Evolutionary conservation across 2,888 invertebrate species (phyloP).

Genomic region (Himalopsyche tibetana): DNA sequence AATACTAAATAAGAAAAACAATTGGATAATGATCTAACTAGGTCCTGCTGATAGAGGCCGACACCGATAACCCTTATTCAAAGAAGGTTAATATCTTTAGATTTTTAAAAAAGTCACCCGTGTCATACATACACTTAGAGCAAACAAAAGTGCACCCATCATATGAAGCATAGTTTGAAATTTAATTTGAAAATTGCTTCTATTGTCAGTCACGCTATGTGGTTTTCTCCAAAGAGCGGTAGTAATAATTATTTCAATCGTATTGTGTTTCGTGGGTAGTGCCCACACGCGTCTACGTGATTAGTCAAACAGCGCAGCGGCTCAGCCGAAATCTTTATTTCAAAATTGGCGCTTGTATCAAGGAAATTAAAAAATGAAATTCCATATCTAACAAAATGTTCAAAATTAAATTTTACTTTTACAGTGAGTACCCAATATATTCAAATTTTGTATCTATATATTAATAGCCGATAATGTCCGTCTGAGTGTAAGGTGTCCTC

Average conservation of each 20-base stretch:
- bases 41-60: no score
- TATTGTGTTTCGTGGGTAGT: constrained; percentile 19
- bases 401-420: no score
- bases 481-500: no score
- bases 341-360: background rate
- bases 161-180: constrained; percentile 4
- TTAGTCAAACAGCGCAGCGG: constrained; percentile 9
- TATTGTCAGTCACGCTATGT: constrained; percentile 29
- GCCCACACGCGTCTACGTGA: constrained; percentile 31
- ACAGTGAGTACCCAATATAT: no score
- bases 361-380: no score
- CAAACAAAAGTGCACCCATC: background rate
- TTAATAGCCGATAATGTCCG: no score
- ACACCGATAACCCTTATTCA: no score
- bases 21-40: no score
- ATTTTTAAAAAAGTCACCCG: background rate
- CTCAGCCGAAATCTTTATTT: background rate
- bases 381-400: no score
- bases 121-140: background rate
- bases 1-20: no score
- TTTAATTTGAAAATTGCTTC: constrained; percentile 30
- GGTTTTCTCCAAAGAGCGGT: constrained; percentile 27
- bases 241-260: constrained; percentile 38
- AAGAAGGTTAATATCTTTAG: no score
- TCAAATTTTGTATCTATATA: no score